These are phyloP conservation scores for Drosophila infuscata DNA, from an alignment of 2,888 invertebrate species.

Conservation along the genomic window DNA sequence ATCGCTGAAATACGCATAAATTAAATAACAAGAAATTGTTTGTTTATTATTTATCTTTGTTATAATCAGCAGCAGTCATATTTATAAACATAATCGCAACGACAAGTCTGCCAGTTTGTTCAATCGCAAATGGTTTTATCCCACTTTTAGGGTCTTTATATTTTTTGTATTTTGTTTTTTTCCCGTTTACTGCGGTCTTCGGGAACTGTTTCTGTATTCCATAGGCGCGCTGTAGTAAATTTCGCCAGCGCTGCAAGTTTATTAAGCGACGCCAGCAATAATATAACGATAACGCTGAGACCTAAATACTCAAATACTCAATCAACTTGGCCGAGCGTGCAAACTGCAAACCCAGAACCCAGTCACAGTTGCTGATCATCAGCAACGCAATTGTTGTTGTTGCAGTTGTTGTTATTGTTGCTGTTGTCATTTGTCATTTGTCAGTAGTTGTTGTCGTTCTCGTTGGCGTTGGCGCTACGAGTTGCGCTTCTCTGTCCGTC, in stretches of 20 bases:
- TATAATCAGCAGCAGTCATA: constrained; percentile 15
- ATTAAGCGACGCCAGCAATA: constrained; percentile 47
- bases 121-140: constrained; percentile 9
- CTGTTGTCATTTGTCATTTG: constrained; percentile 18
- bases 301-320: constrained; percentile 60
- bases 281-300: constrained; percentile 60
- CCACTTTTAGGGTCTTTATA: not conserved
- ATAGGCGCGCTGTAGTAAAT: constrained; percentile 38
- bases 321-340: constrained; percentile 35
- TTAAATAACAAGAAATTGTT: constrained; percentile 1
- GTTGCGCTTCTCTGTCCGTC: constrained; percentile 25
- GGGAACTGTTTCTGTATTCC: constrained; percentile 42
- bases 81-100: constrained; percentile 3
- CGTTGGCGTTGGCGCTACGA: not conserved
- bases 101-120: constrained; percentile 10
- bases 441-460: constrained; percentile 18
- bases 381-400: constrained; percentile 15
- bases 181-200: not conserved
- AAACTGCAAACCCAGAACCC: constrained; percentile 3
- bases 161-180: not conserved
- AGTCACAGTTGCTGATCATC: constrained; percentile 31
- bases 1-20: constrained; percentile 33
- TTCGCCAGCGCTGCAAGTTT: constrained; percentile 60
- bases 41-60: constrained; percentile 4
- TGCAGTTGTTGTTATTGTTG: constrained; percentile 14